phyloP scores from a whole-genome alignment of 2,797 vertebrate species.

The Paedocypris micromegethes region DNA sequence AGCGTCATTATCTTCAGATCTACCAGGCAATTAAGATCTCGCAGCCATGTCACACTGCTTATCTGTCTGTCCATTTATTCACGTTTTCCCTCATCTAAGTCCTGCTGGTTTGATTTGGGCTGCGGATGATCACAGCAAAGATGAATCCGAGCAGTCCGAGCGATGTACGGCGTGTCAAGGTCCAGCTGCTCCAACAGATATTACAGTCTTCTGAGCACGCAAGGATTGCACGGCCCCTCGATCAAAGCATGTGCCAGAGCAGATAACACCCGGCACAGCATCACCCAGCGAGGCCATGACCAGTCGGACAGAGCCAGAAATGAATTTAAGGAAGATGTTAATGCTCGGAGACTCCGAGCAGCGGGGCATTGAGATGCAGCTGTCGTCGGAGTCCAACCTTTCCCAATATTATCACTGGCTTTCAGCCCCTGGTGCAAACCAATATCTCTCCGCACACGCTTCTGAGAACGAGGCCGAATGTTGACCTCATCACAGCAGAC shows the following conservation, averaged over 20 bases:
- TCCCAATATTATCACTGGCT: conserved; percentile 25
- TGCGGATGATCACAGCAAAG: no score
- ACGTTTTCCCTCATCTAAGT: no score
- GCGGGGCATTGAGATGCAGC: conserved; percentile 24
- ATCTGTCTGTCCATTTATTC: no score
- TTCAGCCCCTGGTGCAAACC: conserved; percentile 7
- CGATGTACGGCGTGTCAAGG: no score
- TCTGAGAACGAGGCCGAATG: conserved; percentile 17
- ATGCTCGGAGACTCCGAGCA: conserved; percentile 3
- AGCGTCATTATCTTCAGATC: no score
- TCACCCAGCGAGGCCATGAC: conserved; percentile 5
- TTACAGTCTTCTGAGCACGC: not conserved
- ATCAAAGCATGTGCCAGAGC: conserved; percentile 18
- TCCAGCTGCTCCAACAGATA: not conserved
- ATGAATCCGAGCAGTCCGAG: no score
- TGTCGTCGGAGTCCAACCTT: conserved; percentile 19
- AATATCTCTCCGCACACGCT: conserved; percentile 25
- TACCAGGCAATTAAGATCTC: no score
- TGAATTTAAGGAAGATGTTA: conserved; percentile 16
- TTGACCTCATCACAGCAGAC: conserved; percentile 15
- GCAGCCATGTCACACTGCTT: no score
- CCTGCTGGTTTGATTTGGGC: no score
- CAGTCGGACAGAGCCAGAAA: not conserved
- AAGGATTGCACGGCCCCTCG: not conserved
- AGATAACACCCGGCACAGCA: conserved; percentile 34